phyloP scores from a whole-genome alignment of 2,888 invertebrate genomes.

The Drosophila mimica region DNA sequence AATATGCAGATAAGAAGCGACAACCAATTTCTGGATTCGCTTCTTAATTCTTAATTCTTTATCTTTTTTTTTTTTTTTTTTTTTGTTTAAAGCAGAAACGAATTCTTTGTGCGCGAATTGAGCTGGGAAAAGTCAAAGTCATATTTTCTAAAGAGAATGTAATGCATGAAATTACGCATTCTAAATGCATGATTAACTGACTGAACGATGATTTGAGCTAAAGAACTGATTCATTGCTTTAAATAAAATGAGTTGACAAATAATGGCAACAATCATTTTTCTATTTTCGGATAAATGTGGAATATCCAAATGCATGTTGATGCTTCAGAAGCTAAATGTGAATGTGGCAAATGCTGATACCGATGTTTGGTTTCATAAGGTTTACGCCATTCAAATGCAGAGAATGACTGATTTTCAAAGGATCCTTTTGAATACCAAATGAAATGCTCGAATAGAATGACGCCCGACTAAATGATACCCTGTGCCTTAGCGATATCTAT shows the following conservation, averaged over 20 bases:
- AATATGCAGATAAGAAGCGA: slow-evolving; percentile 4
- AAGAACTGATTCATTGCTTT: not conserved
- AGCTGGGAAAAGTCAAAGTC: not conserved
- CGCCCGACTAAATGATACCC: not conserved
- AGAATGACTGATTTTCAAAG: too few relatives aligned
- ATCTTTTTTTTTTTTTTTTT: not conserved
- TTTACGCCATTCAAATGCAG: not conserved
- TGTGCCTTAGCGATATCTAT: not conserved
- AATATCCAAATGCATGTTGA: not conserved
- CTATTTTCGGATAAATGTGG: not conserved
- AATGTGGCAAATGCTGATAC: not conserved
- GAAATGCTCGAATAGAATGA: too few relatives aligned
- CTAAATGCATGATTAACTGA: not conserved
- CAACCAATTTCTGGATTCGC: not conserved
- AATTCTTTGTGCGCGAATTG: not conserved
- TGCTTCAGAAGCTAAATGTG: not conserved
- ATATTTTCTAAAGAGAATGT: not conserved
- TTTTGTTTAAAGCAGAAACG: not conserved
- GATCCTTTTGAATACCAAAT: not conserved
- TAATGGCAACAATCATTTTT: not conserved
- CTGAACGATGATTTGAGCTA: not conserved
- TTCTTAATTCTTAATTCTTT: too few relatives aligned
- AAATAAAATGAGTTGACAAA: not conserved
- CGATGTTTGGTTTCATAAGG: not conserved
- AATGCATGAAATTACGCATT: not conserved